Evolutionary conservation across 2,113 vertebrate species (phyloP).

Genomic region (Uropsilus gracilis): DNA sequence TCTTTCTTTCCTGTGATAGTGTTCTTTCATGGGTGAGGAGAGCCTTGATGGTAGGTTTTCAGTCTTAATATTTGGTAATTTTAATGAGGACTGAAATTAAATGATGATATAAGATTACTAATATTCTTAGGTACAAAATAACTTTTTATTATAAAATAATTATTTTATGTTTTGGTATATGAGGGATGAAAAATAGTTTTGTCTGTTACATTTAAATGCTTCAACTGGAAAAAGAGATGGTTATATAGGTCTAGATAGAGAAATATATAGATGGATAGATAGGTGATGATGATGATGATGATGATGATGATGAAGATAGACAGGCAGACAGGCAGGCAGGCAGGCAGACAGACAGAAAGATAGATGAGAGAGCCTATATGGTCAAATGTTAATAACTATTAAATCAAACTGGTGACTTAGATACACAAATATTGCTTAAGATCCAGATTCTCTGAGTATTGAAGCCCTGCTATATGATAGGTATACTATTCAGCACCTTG

Average conservation of each 20-base stretch:
- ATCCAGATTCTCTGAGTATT: not conserved
- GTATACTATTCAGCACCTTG: not conserved
- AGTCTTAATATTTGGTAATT: no score
- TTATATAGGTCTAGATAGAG: not conserved
- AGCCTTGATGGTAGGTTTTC: no score
- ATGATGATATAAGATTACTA: not conserved
- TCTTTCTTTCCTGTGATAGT: no score
- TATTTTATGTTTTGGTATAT: not conserved
- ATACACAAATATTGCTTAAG: not conserved
- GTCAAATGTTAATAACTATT: not conserved
- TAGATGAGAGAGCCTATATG: not conserved
- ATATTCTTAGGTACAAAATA: not conserved
- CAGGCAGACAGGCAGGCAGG: not conserved
- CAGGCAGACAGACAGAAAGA: not conserved
- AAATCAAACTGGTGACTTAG: not conserved
- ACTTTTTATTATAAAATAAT: conserved; percentile 1
- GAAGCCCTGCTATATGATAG: not conserved
- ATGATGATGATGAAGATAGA: no score
- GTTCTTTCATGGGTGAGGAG: no score
- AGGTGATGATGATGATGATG: no score
- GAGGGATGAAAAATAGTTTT: not conserved
- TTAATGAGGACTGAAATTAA: not conserved
- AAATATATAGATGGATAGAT: not conserved
- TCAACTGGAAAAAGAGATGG: not conserved
- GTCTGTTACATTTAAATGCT: conserved; percentile 22